Conservation (phyloP, 2,113 vertebrate species). For the Xenopus laevis region DNA sequence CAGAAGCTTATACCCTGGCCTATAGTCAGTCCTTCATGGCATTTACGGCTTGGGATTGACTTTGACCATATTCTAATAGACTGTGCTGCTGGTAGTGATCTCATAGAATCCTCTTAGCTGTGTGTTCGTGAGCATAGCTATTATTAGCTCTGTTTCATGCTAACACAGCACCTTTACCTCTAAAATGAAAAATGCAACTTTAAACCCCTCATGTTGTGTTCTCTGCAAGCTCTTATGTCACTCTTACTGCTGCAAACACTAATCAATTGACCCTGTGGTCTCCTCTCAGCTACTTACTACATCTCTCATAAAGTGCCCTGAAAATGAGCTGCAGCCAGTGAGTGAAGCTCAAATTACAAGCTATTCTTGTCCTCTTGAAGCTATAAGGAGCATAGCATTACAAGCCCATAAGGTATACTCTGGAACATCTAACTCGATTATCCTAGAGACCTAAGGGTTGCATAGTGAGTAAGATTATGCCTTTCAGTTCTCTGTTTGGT, state of each 20-base stretch:
- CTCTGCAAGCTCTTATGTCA: conserved; percentile 21
- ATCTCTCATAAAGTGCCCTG: conserved; percentile 24
- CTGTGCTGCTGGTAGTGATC: not conserved
- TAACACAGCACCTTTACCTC: not conserved
- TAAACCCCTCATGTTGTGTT: not conserved
- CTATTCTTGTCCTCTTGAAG: conserved; percentile 30
- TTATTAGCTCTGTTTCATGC: not conserved
- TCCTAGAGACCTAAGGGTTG: not conserved
- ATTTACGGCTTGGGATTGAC: no score
- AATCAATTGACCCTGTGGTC: conserved; percentile 33
- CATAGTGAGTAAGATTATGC: not conserved
- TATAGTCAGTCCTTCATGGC: no score
- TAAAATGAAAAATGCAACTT: not conserved
- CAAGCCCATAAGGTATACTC: not conserved
- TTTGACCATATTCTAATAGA: no score
- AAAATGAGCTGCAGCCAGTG: conserved; percentile 27
- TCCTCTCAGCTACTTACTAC: not conserved
- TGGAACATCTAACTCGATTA: not conserved
- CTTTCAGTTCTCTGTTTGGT: no score
- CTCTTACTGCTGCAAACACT: conserved; percentile 8
- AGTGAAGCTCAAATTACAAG: conserved; percentile 25
- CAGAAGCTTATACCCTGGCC: no score
- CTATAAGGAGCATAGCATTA: not conserved
- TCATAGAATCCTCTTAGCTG: no score
- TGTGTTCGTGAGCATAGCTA: not conserved